Evolutionary conservation across 2,797 vertebrate genomes (phyloP), one percentile per base, ranked within the genome.

Genomic region (Phoxinus dragarum): DNA sequence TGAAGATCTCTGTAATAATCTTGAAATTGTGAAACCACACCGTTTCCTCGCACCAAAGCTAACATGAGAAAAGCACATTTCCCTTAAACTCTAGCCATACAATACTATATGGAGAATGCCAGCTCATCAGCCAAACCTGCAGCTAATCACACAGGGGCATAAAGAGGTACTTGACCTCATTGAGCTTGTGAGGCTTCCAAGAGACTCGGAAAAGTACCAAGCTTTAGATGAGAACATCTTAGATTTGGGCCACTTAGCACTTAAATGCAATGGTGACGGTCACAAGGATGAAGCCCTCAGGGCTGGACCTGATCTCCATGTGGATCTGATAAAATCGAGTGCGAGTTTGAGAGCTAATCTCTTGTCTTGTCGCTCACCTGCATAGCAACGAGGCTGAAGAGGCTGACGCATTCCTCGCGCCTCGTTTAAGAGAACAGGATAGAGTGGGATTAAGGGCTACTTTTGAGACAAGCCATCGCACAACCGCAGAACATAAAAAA

Each of bases 21-120:
- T 94, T 92, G 90, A 93, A 95, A 95, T 95, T 93, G 94, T 94
- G 92, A 95, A 95, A 96, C 93, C 94, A 59, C 94, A 94, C 89
- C 52, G 88, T 94, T 95, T 95, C 94, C 93, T 92, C 88, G 86
- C 86, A 90, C 89, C 89, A 90, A 87, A 90, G 89, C 78, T 86
- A 86, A 84, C 79, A 78, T 31, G 67, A 86, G 78, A 87, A 86
- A 88, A 82, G 59, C 78, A 88, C 76, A 86, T 88, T 90, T 90
- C 86, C 61, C 66, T 86, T 85, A 80, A 84, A 79, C 73, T 80
- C 87, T 84, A 86, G 85, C 88, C 81, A 84, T 90, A 76, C 85
- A 91, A 84, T 83, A 85, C 83, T 82, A 72, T 49, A 54, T 75
- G 76, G 76, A 73, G 77, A 78, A 76, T 59, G 81, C 79, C 84